Evolutionary conservation across 2,888 invertebrate species (phyloP), one percentile per base, ranked within the genome.

Genomic region (Drosophila prostipennis): DNA sequence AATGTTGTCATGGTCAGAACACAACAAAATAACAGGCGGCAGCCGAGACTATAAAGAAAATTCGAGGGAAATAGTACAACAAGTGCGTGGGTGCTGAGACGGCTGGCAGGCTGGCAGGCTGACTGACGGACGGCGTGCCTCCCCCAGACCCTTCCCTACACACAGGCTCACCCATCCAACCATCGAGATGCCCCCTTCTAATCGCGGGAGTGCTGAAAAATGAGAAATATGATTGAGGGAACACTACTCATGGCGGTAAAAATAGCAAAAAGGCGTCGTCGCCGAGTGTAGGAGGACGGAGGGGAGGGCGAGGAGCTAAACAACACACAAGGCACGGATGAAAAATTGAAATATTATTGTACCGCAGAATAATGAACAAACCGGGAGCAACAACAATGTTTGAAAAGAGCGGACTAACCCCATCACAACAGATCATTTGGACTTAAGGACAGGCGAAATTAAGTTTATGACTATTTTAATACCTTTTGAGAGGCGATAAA

Each of bases 181-280:
- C 51, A 65, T 51, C 60, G 73, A 54, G 60, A 67, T 63, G 57
- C 49, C 65, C 55, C 46, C 70, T 36, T 64, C 70, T 53, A 34
- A 56, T 71, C 53, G 48, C 51, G 64, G 73, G 72, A 84, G 67
- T 79, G 72, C 54, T 76, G 87, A 83, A 83, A 83, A 84, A 79
- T 82, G 75, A 79, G 80, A 87, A 82, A 76, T 85, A 85, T 85
- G 85, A 87, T 85, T 85, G 85, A 87, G 87, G 79, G 79, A 79
- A 82, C 77, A 85, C 85, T 85, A 85, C 87, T 87, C 85, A 87
- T 78, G 53, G 48, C 46, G 67, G 58, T 85, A 85, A 75, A 87
- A 87, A 87, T 85, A 85, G 83, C 49, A 61, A 58, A 43, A 29
- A 60, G 53, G 58, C 67, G 77, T 74, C 71, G 68, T 54, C 49